Evolutionary conservation across 2,113 vertebrate genomes (phyloP).

Genomic region (Columba janthina): DNA sequence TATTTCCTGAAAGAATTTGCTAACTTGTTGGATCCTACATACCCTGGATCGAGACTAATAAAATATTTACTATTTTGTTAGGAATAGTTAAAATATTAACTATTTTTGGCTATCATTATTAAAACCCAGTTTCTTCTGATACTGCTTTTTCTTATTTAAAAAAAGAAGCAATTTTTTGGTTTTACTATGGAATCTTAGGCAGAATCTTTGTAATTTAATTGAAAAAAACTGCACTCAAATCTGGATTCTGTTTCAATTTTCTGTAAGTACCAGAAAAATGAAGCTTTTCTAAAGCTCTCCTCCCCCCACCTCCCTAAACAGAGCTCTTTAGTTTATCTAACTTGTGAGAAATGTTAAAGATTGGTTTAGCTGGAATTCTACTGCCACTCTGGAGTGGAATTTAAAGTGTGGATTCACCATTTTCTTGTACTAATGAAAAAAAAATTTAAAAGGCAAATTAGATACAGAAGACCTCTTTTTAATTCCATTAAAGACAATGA

Average conservation of each 20-base stretch:
- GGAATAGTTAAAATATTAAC: background rate
- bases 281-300: background rate
- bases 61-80: background rate
- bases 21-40: background rate
- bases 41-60: background rate
- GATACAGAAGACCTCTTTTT: background rate
- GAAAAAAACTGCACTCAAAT: background rate
- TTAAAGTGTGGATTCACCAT: slow-evolving; percentile 60
- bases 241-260: background rate
- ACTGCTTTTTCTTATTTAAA: background rate
- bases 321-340: background rate
- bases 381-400: slow-evolving; percentile 31
- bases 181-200: background rate
- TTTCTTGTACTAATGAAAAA: background rate
- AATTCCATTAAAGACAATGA: background rate
- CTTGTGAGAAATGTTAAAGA: background rate
- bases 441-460: background rate
- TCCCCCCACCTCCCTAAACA: background rate
- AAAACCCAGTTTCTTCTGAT: background rate
- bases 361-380: slow-evolving; percentile 38
- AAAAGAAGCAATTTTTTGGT: background rate
- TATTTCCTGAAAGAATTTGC: background rate
- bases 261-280: background rate
- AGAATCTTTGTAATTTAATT: background rate
- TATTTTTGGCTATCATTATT: background rate